A percentile compares a stretch with the other conserved stretches of the same genome.
phyloP scores from a whole-genome alignment of 2,113 vertebrate species.

The Lampris incognitus region DNA sequence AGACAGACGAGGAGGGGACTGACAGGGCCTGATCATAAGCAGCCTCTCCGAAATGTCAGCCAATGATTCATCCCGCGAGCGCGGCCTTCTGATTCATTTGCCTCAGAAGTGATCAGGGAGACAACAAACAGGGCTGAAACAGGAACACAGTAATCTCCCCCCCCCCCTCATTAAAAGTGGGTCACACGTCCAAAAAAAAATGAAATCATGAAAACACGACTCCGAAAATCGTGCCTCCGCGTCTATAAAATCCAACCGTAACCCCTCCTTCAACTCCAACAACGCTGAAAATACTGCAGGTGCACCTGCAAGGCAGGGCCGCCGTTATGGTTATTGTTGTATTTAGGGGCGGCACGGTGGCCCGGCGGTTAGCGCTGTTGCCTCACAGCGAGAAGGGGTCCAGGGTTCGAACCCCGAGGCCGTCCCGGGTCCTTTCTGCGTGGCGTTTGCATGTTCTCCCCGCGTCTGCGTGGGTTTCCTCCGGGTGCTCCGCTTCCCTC shows the following conservation, averaged over 20 bases:
- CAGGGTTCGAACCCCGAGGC: too few relatives aligned
- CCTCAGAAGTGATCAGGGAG: constrained; percentile 11
- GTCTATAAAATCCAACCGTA: background rate
- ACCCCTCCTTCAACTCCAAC: background rate
- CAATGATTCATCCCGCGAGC: constrained; percentile 28
- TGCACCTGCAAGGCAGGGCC: background rate
- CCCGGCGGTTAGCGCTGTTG: too few relatives aligned
- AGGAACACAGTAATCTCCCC: background rate
- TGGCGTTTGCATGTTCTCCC: too few relatives aligned
- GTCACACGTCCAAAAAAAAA: background rate
- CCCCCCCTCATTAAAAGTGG: background rate
- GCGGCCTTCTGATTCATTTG: constrained; percentile 40
- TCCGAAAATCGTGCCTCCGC: background rate
- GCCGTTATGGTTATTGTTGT: background rate
- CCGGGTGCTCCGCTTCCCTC: too few relatives aligned
- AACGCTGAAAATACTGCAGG: background rate
- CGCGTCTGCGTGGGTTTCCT: too few relatives aligned
- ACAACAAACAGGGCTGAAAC: constrained; percentile 16
- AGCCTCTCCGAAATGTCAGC: constrained; percentile 42
- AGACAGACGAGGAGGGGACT: constrained; percentile 43
- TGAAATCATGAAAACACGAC: background rate
- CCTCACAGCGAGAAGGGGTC: too few relatives aligned
- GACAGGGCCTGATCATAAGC: constrained; percentile 44
- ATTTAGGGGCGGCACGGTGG: too few relatives aligned
- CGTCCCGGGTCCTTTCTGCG: too few relatives aligned